phyloP scores from a whole-genome alignment of 1,140 invertebrate genomes.

The Eumaeus atala region DNA sequence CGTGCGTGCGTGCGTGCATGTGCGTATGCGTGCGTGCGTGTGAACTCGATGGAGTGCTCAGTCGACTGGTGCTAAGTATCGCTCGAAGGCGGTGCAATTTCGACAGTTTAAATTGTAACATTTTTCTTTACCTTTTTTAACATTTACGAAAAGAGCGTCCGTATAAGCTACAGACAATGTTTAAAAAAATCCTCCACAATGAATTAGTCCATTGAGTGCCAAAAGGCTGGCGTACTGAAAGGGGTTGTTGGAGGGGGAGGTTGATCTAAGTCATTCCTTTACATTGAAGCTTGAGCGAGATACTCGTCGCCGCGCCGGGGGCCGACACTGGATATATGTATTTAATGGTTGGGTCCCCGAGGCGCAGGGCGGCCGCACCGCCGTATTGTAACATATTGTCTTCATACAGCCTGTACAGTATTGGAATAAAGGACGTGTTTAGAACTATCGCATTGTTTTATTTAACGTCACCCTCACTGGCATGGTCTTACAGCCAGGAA shows the following conservation, averaged over 20 bases:
- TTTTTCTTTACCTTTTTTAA: too few species aligned
- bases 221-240: constrained; percentile 15
- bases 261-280: constrained; percentile 51
- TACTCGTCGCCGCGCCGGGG: too few species aligned
- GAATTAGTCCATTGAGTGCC: constrained; percentile 24
- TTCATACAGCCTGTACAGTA: constrained; percentile 59
- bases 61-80: not conserved
- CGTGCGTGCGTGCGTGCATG: constrained; percentile 3
- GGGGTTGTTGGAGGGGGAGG: constrained; percentile 3
- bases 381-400: constrained; percentile 38
- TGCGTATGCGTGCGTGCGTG: not conserved
- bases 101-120: too few species aligned
- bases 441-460: constrained; percentile 40
- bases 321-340: too few species aligned
- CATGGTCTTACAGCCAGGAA: not conserved
- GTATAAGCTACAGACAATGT: too few species aligned
- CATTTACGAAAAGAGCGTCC: too few species aligned
- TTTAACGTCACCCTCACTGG: constrained; percentile 7
- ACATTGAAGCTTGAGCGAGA: constrained; percentile 34
- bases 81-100: not conserved
- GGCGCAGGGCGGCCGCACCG: constrained; percentile 6
- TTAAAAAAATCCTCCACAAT: too few species aligned
- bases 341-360: not conserved
- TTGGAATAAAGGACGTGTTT: constrained; percentile 66
- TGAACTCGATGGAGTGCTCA: not conserved